Base-by-base conservation (phyloP, 2,888 invertebrate species). In the Palloptera scutellata region DNA sequence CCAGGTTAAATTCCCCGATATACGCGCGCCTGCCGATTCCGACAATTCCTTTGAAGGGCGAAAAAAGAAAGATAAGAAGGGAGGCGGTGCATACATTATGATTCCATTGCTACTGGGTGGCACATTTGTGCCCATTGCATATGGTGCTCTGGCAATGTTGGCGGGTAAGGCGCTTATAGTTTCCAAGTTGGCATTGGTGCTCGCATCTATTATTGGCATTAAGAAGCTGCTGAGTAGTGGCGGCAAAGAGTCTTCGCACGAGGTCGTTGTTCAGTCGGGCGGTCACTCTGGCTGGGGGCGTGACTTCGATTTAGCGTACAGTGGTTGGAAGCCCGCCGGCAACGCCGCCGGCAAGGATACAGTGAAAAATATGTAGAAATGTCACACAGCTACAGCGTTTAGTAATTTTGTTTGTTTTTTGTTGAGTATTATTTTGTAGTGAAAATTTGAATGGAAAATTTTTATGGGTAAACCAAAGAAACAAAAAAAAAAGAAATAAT, bases 101-200 rank as follows among this genome's bases (percentile, higher is more conserved):
- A 90, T 94, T 78, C 93, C 94, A 6, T 86, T 94, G 70, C 87
- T 94, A 74, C 89, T 94, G 72, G 92, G 91, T 67, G 94, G 93
- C 64, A 93, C 93, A 77, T 86, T 94, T 81, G 90, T 94, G 53
- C 94, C 94, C 6, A 85, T 95, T 63, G 94, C 94, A 2, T 90
- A 94, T 70, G 94, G 94, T 68, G 93, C 93, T 10, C 83, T 95
- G 40, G 93, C 94, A 19, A 87, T 95, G 61, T 83, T 94, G 65
- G 94, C 94, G 54, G 94, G 94, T 74, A 95, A 95, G 84, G 94
- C 94, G 53, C 85, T 94, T 72, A 94, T 94, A 75, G 92, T 94
- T 59, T 93, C 93, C 73, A 94, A 94, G 81, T 85, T 94, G 74
- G 94, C 94, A 0, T 84, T 94, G 64, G 93, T 94, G 0, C 86